Percentiles rank a stretch among this genome's conserved stretches.
Evolutionary conservation across 2,113 vertebrate genomes (phyloP).

Genomic region (Anarrhichthys ocellatus): DNA sequence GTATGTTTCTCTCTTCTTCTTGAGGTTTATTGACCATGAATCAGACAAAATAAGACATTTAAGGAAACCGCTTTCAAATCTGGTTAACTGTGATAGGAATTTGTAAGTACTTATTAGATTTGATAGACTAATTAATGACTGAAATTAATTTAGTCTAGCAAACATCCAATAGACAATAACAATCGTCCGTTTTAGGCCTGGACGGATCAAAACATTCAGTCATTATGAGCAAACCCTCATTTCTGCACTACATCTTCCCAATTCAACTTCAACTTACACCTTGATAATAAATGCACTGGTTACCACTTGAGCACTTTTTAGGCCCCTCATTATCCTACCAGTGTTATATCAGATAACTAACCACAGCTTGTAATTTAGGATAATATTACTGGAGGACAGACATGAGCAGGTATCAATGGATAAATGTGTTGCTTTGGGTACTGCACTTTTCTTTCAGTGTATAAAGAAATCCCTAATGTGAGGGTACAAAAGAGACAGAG

Average conservation of each 20-base stretch:
- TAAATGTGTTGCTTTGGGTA: conserved; percentile 29
- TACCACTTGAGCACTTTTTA: neutral
- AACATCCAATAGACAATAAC: neutral
- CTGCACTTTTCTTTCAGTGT: conserved; percentile 17
- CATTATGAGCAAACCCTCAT: conserved; percentile 9
- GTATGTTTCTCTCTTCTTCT: neutral
- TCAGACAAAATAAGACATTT: neutral
- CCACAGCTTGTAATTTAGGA: conserved; percentile 3
- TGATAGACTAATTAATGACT: neutral
- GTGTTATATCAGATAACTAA: conserved; percentile 10
- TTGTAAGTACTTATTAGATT: neutral
- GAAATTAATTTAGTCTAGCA: neutral
- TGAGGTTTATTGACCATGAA: neutral
- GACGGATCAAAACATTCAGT: neutral
- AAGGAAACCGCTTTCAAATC: neutral
- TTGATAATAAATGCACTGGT: neutral
- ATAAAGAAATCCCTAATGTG: conserved; percentile 48
- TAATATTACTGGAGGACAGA: neutral
- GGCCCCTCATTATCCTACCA: neutral
- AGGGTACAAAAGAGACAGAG: conserved; percentile 47
- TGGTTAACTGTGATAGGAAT: neutral
- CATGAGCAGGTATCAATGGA: conserved; percentile 30
- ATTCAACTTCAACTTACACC: neutral
- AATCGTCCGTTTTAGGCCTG: neutral
- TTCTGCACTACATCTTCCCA: neutral